Evolutionary conservation across 2,797 vertebrate species (phyloP), one percentile per base, ranked within the genome.

Genomic region (Spea hammondii): DNA sequence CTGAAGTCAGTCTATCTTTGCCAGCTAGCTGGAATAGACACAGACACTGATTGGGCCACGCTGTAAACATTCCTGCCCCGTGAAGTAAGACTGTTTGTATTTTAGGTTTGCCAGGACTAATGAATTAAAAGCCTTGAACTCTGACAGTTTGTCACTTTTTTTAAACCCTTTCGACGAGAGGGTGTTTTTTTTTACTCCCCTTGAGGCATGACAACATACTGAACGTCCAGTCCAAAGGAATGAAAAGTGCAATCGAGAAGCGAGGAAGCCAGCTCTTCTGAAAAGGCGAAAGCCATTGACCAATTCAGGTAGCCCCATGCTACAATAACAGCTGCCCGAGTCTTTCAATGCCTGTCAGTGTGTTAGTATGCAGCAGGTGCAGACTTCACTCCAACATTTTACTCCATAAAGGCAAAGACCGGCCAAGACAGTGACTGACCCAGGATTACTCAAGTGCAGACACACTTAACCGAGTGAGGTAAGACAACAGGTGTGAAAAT

Each of bases 1-100:
- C 93, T 95, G 91, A 89, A 94, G 95, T 97, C 95, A 95, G 94
- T 91, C 94, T 94, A 93, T 96, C 92, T 90, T 94, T 96, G 94
- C 95, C 95, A 92, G 94, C 94, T 95, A 92, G 95, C 95, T 95
- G 95, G 95, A 91, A 92, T 91, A 92, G 92, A 90, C 92, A 87
- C 89, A 90, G 91, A 89, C 90, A 88, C 87, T 85, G 90, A 91
- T 93, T 88, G 91, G 92, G 91, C 92, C 91, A 92, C 84, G 91
- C 91, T 85, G 92, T 91, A 91, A 92, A 91, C 94, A 95, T 95
- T 95, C 94, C 91, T 93, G 83, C 88, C 88, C 90, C 83, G 91
- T 92, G 91, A 93, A 93, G 87, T 91, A 91, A 92, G 91, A 90
- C 92, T 91, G 90, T 91, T 92, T 91, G 90, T 91, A 93, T 93